Conservation (phyloP, 2,797 vertebrate species). For the Gobionotothen gibberifrons region DNA sequence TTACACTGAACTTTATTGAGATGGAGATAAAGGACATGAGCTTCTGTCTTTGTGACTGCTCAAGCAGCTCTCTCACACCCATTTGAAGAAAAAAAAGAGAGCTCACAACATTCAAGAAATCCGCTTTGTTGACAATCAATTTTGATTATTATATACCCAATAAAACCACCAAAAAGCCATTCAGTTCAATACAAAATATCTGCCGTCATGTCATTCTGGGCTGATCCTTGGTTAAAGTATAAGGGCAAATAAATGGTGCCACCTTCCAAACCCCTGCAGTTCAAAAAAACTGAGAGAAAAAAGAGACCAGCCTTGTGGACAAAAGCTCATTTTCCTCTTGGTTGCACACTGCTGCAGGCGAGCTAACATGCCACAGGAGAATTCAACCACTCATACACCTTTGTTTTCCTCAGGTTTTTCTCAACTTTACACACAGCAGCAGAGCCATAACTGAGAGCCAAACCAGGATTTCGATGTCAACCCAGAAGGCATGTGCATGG, state of each 20-base stretch:
- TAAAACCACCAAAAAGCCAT: constrained; percentile 8
- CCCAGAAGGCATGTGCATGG: constrained; percentile 56
- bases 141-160: constrained; percentile 41
- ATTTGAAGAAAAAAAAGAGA: not conserved
- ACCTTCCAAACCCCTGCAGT: constrained; percentile 71
- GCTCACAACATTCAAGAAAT: constrained; percentile 10
- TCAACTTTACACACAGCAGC: constrained; percentile 77
- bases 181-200: constrained; percentile 42
- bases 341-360: constrained; percentile 81
- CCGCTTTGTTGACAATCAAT: constrained; percentile 24
- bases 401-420: constrained; percentile 79
- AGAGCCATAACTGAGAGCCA: constrained; percentile 58
- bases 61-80: constrained; percentile 44
- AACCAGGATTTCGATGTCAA: constrained; percentile 62
- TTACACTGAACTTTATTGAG: constrained; percentile 83
- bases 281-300: constrained; percentile 63
- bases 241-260: constrained; percentile 64
- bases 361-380: constrained; percentile 79
- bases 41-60: constrained; percentile 63
- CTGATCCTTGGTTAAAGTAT: constrained; percentile 65
- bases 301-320: constrained; percentile 77
- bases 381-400: constrained; percentile 80
- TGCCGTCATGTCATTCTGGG: constrained; percentile 41
- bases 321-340: constrained; percentile 85
- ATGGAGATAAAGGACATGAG: constrained; percentile 76